Evolutionary conservation across 2,113 vertebrate species (phyloP).

Genomic region (Strix aluco): DNA sequence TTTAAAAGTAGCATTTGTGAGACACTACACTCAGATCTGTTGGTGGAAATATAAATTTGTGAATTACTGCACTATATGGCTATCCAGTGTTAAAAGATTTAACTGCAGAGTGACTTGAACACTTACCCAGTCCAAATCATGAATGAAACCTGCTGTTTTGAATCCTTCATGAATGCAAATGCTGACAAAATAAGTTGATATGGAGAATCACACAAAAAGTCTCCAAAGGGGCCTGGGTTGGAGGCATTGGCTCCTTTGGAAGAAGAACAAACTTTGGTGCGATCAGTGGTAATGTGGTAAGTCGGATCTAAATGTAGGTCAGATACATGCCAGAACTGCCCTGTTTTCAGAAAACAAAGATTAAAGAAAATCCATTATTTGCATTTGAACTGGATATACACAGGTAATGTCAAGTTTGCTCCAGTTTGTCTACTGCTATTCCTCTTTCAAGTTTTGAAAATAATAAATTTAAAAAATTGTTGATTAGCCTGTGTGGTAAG

Average conservation of each 20-base stretch:
- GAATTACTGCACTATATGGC: not conserved
- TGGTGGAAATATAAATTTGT: not conserved
- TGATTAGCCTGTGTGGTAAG: not conserved
- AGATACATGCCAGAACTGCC: constrained; percentile 94
- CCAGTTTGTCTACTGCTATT: not conserved
- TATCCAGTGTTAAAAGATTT: not conserved
- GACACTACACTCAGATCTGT: not conserved
- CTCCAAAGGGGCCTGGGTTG: constrained; percentile 87
- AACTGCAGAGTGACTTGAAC: not conserved
- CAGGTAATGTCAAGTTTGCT: not conserved
- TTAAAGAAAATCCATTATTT: constrained; percentile 20
- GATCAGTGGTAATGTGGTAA: constrained; percentile 87
- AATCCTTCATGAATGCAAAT: constrained; percentile 84
- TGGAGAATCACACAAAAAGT: constrained; percentile 92
- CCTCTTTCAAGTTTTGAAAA: not conserved
- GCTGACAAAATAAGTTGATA: constrained; percentile 92
- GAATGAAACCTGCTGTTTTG: constrained; percentile 81
- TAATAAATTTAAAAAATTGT: not conserved
- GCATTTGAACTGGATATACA: not conserved
- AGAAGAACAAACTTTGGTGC: constrained; percentile 89
- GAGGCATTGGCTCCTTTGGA: constrained; percentile 87
- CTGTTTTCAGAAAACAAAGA: constrained; percentile 73
- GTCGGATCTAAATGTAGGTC: constrained; percentile 95
- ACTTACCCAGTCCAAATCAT: constrained; percentile 98
- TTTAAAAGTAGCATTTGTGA: not conserved